Percentiles rank a stretch among this genome's conserved stretches.
phyloP scores from a whole-genome alignment of 2,797 vertebrate genomes.

The Brachyalestes nurse region DNA sequence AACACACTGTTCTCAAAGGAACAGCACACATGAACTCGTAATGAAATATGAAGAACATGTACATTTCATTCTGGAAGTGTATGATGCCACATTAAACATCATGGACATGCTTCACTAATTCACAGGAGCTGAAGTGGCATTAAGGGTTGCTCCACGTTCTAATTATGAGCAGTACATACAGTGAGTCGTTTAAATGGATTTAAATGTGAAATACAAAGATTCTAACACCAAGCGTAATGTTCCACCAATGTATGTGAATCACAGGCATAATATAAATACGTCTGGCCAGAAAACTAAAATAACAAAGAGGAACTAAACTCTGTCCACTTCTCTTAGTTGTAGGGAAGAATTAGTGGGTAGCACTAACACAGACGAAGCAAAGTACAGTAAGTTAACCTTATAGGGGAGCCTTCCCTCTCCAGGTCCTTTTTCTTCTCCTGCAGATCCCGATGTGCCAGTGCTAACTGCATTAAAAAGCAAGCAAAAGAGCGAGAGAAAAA shows the following conservation, averaged over 20 bases:
- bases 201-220: too few species aligned
- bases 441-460: constrained; percentile 72
- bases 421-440: constrained; percentile 77
- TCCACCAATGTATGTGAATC: too few species aligned
- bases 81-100: background rate
- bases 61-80: background rate
- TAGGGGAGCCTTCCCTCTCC: constrained; percentile 73
- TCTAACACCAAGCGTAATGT: too few species aligned
- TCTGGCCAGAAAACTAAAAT: background rate
- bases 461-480: constrained; percentile 66
- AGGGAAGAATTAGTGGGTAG: background rate
- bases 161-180: background rate
- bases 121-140: background rate
- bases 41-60: background rate
- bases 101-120: background rate
- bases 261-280: background rate
- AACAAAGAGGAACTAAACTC: background rate
- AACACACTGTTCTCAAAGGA: background rate
- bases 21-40: background rate
- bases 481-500: background rate
- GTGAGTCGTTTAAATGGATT: background rate
- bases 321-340: background rate
- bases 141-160: background rate
- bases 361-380: background rate
- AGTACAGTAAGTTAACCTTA: constrained; percentile 68